phyloP scores from a whole-genome alignment of 2,113 vertebrate species.

The Calcarius ornatus region DNA sequence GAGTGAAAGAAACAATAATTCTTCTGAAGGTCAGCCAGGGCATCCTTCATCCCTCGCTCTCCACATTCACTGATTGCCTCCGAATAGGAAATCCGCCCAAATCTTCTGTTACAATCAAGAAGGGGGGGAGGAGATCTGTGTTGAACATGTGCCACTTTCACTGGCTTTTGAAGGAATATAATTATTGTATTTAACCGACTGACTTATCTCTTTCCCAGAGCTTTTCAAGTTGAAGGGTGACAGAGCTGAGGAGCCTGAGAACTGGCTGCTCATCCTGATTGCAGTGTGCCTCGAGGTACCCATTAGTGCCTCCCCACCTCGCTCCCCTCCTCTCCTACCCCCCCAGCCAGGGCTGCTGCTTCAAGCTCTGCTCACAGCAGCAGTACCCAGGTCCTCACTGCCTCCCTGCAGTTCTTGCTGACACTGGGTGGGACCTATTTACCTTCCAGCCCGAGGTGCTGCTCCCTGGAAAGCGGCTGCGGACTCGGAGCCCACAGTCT shows the following conservation, averaged over 20 bases:
- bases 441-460: background rate
- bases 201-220: slow-evolving; percentile 35
- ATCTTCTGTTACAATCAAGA: slow-evolving; percentile 54
- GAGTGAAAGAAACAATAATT: slow-evolving; percentile 60
- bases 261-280: background rate
- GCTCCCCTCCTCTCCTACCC: background rate
- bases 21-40: slow-evolving; percentile 68
- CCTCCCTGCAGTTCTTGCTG: background rate
- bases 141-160: slow-evolving; percentile 21
- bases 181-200: slow-evolving; percentile 55
- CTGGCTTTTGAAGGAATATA: slow-evolving; percentile 52
- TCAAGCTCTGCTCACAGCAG: background rate
- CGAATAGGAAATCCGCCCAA: slow-evolving; percentile 67
- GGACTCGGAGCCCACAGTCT: accelerated
- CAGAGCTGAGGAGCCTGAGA: background rate
- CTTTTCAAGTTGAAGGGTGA: slow-evolving; percentile 16
- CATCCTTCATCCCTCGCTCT: slow-evolving; percentile 33
- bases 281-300: background rate
- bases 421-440: background rate
- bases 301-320: background rate
- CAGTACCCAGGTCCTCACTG: accelerated
- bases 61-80: slow-evolving; percentile 55
- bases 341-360: background rate
- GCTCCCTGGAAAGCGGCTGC: background rate
- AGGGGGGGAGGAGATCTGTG: background rate